Percentiles rank a stretch among this genome's conserved stretches.
These are phyloP conservation scores for Platichthys flesus DNA, from an alignment of 2,113 vertebrate species.

Conservation along the genomic window DNA sequence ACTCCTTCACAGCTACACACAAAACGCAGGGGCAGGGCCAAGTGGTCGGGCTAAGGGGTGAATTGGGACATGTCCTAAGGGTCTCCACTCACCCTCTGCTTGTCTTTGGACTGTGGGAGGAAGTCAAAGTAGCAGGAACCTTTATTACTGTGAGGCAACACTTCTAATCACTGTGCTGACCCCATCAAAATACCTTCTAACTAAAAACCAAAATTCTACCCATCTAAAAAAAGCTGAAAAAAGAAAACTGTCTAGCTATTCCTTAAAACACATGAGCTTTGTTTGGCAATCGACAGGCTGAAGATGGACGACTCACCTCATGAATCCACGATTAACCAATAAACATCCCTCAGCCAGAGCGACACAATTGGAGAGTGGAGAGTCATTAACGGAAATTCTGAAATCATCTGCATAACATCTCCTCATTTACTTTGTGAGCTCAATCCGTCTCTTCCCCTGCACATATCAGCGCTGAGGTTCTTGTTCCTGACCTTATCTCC, in stretches of 20 bases:
- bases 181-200: too few relatives aligned
- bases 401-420: constrained; percentile 41
- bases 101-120: too few relatives aligned
- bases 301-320: neutral
- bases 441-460: constrained; percentile 16
- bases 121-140: too few relatives aligned
- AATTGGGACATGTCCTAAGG: too few relatives aligned
- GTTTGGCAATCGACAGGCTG: neutral
- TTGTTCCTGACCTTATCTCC: constrained; percentile 45
- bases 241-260: too few relatives aligned
- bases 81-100: too few relatives aligned
- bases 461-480: constrained; percentile 15
- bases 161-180: too few relatives aligned
- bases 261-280: neutral
- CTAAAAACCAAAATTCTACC: neutral
- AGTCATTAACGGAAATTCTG: constrained; percentile 19
- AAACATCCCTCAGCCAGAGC: constrained; percentile 9
- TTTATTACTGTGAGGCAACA: too few relatives aligned
- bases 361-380: constrained; percentile 7
- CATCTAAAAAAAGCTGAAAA: neutral
- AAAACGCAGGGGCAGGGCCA: too few relatives aligned
- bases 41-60: too few relatives aligned
- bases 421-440: constrained; percentile 11
- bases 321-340: constrained; percentile 26
- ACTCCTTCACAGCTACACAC: too few relatives aligned